A percentile compares a stretch with the other conserved stretches of the same genome.
These are phyloP conservation scores for Actinostola sp. DNA, from an alignment of 92 coral and sea anemone species.

Conservation along the genomic window DNA sequence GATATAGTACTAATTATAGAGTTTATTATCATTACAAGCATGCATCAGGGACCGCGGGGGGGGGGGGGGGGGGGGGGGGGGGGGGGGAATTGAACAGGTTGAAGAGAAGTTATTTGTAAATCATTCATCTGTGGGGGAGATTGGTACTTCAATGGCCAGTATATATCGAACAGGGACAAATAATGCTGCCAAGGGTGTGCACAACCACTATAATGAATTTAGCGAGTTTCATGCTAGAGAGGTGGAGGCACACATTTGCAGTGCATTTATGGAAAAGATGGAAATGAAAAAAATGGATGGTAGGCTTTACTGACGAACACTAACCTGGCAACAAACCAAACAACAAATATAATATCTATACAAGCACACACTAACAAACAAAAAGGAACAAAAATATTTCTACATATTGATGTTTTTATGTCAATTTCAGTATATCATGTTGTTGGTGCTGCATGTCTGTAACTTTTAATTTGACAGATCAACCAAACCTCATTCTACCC, in stretches of 20 bases:
- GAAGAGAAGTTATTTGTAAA: slow-evolving; percentile 34
- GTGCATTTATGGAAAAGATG: slow-evolving; percentile 58
- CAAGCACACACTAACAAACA: too few species aligned
- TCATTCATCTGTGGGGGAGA: slow-evolving; percentile 21
- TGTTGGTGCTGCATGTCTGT: neutral
- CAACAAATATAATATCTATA: too few species aligned
- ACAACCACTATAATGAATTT: slow-evolving; percentile 44
- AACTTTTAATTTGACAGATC: neutral
- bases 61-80: too few species aligned
- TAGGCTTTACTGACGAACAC: too few species aligned
- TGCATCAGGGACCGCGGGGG: too few species aligned
- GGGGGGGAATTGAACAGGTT: slow-evolving; percentile 7
- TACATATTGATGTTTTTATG: neutral
- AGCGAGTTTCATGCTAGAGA: slow-evolving; percentile 49
- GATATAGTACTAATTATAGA: too few species aligned
- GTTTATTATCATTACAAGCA: too few species aligned
- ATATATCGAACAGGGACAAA: slow-evolving; percentile 23
- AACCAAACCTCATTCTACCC: slow-evolving; percentile 37
- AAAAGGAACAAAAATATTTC: too few species aligned
- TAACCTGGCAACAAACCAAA: too few species aligned
- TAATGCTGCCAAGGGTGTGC: slow-evolving; percentile 54
- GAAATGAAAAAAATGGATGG: slow-evolving; percentile 52
- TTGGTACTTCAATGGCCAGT: slow-evolving; percentile 34
- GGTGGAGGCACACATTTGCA: slow-evolving; percentile 57
- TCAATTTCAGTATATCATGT: neutral